Base-by-base conservation (phyloP, 1,140 invertebrate genomes). In the Thalassaphorura encarpata region DNA sequence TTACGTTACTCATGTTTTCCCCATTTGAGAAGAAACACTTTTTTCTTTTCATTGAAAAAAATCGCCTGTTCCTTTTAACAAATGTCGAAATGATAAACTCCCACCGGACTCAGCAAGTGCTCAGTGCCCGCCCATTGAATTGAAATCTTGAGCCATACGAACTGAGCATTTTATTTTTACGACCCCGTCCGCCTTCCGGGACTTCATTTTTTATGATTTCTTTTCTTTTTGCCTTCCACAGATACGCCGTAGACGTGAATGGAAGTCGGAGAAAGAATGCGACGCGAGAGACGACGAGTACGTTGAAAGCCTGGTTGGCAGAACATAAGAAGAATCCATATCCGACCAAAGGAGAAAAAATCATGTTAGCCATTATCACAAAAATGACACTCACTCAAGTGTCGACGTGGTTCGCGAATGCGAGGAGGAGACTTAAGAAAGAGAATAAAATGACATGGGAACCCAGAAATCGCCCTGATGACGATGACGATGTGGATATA, bases 241-340 rank as follows among this genome's bases (percentile, higher is more conserved):
- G 88, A 65, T 92, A 91, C 69, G 87, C 86, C 56, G 86, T 92
- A 82, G 87, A 91, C 72, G 75, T 90, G 55, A 91, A 90, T 67
- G 87, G 87, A 1, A 86, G 89, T 21, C 76, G 93, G 67, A 77
- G 94, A 62, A 97, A 97, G 77, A 97, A 97, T 76, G 95, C 94
- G 21, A 97, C 95, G 21, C 74, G 94, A 52, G 94, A 98, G 74
- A 97, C 93, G 21, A 97, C 94, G 23, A 92, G 87, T 70, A 96
- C 93, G 3, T 73, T 98, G 11, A 97, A 97, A 73, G 76, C 77
- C 77, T 96, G 94, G 96, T 73, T 96, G 78, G 64, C 82, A 82
- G 69, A 97, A 83, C 77, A 85, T 31, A 65, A 61, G 50, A 65
- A 65, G 42, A 82, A 82, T 67, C 80, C 80, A 8, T 82, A 82